phyloP scores from a whole-genome alignment of 2,797 vertebrate genomes.

The Distichodus sexfasciatus region DNA sequence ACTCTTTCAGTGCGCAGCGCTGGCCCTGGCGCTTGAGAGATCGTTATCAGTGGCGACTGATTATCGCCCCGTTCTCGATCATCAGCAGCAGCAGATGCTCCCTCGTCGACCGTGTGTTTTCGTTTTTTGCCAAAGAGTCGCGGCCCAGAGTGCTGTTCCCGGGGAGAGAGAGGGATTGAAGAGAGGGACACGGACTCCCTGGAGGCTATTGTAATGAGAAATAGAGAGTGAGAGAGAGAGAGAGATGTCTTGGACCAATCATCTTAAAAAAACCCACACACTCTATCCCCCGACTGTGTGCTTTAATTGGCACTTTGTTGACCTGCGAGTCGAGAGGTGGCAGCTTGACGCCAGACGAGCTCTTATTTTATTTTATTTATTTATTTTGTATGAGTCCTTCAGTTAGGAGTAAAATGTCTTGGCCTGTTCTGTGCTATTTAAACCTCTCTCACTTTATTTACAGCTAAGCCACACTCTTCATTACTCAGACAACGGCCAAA shows the following conservation, averaged over 20 bases:
- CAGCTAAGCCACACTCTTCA: constrained; percentile 35
- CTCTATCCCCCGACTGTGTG: constrained; percentile 7
- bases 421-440: neutral
- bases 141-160: neutral
- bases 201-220: constrained; percentile 21
- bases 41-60: too few relatives aligned
- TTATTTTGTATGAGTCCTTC: constrained; percentile 25
- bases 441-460: constrained; percentile 44
- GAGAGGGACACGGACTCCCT: neutral
- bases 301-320: constrained; percentile 48
- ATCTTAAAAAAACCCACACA: constrained; percentile 12
- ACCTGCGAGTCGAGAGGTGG: constrained; percentile 29
- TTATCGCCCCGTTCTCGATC: too few relatives aligned
- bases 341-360: constrained; percentile 11
- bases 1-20: constrained; percentile 6
- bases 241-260: constrained; percentile 6
- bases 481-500: constrained; percentile 40
- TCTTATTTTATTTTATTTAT: neutral
- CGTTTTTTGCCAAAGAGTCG: constrained; percentile 9
- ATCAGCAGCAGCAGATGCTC: neutral
- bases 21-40: too few relatives aligned
- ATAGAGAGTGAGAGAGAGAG: neutral
- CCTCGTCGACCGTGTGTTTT: neutral
- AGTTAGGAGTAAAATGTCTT: constrained; percentile 21
- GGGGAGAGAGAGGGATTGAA: constrained; percentile 1